phyloP scores from a whole-genome alignment of 2,113 vertebrate species.

The Serinus canaria region DNA sequence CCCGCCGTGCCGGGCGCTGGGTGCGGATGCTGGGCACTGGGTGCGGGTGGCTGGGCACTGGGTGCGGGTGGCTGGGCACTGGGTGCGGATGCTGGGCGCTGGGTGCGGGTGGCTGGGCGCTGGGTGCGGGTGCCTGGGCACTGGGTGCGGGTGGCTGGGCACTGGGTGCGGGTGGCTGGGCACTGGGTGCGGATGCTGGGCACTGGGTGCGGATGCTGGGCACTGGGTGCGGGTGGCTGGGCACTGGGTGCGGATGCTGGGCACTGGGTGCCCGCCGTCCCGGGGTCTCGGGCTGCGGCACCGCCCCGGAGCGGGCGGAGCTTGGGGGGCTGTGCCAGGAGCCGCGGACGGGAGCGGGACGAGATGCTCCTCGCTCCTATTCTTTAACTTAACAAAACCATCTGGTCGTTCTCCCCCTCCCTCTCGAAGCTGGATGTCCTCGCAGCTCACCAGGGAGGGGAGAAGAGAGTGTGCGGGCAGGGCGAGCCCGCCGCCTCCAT shows the following conservation, averaged over 20 bases:
- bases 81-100: not conserved
- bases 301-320: not conserved
- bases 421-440: not conserved
- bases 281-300: not conserved
- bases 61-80: fast-evolving
- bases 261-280: not conserved
- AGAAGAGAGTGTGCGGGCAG: not conserved
- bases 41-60: too few relatives aligned
- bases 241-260: too few relatives aligned
- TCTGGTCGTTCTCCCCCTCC: not conserved
- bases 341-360: not conserved
- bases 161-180: too few relatives aligned
- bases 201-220: fast-evolving
- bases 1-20: too few relatives aligned
- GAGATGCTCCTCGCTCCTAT: fast-evolving
- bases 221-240: not conserved
- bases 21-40: too few relatives aligned
- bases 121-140: fast-evolving
- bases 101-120: too few relatives aligned
- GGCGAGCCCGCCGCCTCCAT: not conserved
- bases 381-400: not conserved
- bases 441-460: not conserved
- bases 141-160: not conserved
- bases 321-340: not conserved
- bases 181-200: too few relatives aligned